These are phyloP conservation scores for Acanthornis magna DNA, from an alignment of 2,797 vertebrate species.

Conservation along the genomic window DNA sequence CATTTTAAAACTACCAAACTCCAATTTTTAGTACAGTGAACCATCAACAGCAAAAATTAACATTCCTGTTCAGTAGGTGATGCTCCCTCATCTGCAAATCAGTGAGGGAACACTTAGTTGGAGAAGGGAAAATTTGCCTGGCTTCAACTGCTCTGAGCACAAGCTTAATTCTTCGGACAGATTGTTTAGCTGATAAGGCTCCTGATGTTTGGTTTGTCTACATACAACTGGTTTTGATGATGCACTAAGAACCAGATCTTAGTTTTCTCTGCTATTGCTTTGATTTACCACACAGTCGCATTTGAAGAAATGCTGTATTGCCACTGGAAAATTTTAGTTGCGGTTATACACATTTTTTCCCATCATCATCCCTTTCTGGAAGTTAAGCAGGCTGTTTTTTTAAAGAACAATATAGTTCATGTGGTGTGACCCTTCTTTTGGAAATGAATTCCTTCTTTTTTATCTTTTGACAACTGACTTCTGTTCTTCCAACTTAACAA, in stretches of 20 bases:
- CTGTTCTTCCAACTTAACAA: not conserved
- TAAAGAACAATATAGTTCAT: not conserved
- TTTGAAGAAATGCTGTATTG: not conserved
- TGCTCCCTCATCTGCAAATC: not conserved
- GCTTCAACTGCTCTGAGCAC: not conserved
- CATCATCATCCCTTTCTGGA: slow-evolving; percentile 16
- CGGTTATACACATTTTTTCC: not conserved
- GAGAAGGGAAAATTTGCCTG: not conserved
- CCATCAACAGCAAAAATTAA: not conserved
- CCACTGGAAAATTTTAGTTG: slow-evolving; percentile 13
- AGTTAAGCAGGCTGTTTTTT: not conserved
- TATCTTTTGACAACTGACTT: not conserved
- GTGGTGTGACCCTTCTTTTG: not conserved
- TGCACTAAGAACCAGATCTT: not conserved
- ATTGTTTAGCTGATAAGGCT: not conserved
- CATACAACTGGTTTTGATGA: not conserved
- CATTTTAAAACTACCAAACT: not conserved
- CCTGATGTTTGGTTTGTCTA: not conserved
- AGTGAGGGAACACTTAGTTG: not conserved
- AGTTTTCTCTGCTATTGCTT: not conserved
- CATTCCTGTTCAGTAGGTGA: not conserved
- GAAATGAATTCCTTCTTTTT: not conserved
- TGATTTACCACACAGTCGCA: not conserved
- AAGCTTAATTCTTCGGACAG: not conserved
- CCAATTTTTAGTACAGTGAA: not conserved